phyloP scores from a whole-genome alignment of 2,113 vertebrate species.

The Tautogolabrus adspersus region DNA sequence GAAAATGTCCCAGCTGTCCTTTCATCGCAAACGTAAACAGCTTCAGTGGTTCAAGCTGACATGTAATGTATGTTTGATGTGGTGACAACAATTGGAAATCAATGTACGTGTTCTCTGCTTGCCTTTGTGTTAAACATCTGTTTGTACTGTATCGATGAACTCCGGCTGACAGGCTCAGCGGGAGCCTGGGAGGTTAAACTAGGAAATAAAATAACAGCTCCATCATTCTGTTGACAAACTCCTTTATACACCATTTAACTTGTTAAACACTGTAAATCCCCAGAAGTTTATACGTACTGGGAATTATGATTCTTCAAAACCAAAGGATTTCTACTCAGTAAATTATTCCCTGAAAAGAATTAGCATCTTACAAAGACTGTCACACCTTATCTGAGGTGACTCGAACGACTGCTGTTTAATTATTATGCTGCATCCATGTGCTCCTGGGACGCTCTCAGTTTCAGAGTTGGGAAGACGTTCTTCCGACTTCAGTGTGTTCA shows the following conservation, averaged over 20 bases:
- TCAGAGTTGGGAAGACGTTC: no score
- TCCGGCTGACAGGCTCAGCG: no score
- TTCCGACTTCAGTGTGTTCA: no score
- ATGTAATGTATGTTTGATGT: background rate
- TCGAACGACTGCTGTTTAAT: no score
- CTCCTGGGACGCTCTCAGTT: no score
- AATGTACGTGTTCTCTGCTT: background rate
- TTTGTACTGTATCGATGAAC: background rate
- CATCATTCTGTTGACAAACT: background rate
- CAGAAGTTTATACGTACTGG: no score
- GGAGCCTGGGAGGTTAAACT: background rate
- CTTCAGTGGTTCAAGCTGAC: slow-evolving; percentile 7
- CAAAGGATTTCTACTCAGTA: background rate
- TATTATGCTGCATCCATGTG: no score
- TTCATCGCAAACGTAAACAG: background rate
- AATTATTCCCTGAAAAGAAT: no score
- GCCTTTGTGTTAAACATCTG: background rate
- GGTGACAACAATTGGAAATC: background rate
- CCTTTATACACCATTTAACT: background rate
- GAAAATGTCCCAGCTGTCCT: background rate
- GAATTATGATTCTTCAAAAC: no score
- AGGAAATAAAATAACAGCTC: background rate
- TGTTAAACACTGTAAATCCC: background rate
- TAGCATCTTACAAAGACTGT: no score
- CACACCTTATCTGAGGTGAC: no score